Conservation (phyloP, 1,140 invertebrate species). For the Ceratina australensis region DNA sequence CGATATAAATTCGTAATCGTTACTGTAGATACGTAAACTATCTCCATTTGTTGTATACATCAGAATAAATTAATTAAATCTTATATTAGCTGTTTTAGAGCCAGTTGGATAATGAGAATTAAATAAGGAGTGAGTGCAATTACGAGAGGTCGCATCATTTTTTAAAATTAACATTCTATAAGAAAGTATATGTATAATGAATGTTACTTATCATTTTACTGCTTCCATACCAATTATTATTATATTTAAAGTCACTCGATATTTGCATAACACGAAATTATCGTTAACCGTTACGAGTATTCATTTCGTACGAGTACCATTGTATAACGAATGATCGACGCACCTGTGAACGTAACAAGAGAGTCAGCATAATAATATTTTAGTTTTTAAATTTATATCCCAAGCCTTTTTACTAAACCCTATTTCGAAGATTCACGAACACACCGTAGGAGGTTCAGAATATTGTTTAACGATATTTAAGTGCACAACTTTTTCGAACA, state of each 20-base stretch:
- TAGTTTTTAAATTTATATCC: conserved; percentile 68
- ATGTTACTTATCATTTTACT: conserved; percentile 58
- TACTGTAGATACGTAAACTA: conserved; percentile 49
- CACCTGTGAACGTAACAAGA: conserved; percentile 53
- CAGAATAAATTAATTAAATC: conserved; percentile 20
- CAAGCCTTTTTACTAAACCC: conserved; percentile 31
- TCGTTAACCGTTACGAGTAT: conserved; percentile 58
- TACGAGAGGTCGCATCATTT: conserved; percentile 12
- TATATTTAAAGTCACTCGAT: conserved; percentile 47
- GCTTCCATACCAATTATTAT: conserved; percentile 60
- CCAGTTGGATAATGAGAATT: conserved; percentile 12
- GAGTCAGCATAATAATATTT: conserved; percentile 70
- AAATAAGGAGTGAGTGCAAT: not conserved
- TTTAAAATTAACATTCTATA: conserved; percentile 41
- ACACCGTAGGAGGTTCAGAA: not conserved
- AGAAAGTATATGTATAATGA: conserved; percentile 44
- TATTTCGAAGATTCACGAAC: not conserved
- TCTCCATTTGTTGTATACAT: conserved; percentile 42
- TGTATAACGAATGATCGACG: conserved; percentile 59
- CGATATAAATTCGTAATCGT: conserved; percentile 41
- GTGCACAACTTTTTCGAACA: conserved; percentile 11
- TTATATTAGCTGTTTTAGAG: conserved; percentile 10
- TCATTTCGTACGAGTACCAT: conserved; percentile 55
- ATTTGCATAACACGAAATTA: conserved; percentile 54
- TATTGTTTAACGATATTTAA: not conserved